Percentiles rank a stretch among this genome's conserved stretches.
phyloP scores from a whole-genome alignment of 1,140 invertebrate genomes.

The Bombyx mandarina region DNA sequence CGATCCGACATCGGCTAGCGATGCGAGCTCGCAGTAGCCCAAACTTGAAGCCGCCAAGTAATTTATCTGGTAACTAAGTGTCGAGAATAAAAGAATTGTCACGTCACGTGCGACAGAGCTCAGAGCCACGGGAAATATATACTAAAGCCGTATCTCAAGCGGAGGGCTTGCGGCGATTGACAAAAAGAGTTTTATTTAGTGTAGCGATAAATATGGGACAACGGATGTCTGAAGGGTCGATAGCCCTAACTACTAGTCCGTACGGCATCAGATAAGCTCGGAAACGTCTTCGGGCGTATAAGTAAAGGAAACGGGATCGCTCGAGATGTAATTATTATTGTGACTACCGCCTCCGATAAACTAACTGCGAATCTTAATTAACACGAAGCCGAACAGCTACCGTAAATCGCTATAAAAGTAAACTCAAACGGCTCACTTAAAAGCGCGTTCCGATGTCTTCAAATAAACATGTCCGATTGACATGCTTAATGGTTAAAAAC shows the following conservation, averaged over 20 bases:
- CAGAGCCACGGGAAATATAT: slow-evolving; percentile 20
- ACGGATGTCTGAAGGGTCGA: slow-evolving; percentile 33
- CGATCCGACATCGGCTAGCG: slow-evolving; percentile 26
- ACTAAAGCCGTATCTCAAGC: slow-evolving; percentile 9
- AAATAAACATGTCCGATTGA: slow-evolving; percentile 59
- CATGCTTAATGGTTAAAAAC: slow-evolving; percentile 49
- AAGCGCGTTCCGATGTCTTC: slow-evolving; percentile 21
- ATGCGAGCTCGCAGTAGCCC: slow-evolving; percentile 35
- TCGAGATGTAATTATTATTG: slow-evolving; percentile 58
- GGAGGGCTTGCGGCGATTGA: slow-evolving; percentile 16
- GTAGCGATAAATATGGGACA: slow-evolving; percentile 36
- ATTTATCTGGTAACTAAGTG: slow-evolving; percentile 56
- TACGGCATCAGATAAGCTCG: slow-evolving; percentile 54
- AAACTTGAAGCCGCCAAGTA: slow-evolving; percentile 23
- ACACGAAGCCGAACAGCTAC: slow-evolving; percentile 42
- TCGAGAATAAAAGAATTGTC: slow-evolving; percentile 50
- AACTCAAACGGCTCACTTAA: slow-evolving; percentile 31
- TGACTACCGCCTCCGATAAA: slow-evolving; percentile 54
- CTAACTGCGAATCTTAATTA: slow-evolving; percentile 48
- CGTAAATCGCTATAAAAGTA: slow-evolving; percentile 19
- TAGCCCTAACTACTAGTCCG: slow-evolving; percentile 27
- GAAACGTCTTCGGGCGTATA: slow-evolving; percentile 29
- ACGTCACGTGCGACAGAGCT: slow-evolving; percentile 40
- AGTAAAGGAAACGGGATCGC: slow-evolving; percentile 44
- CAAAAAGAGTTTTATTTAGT: slow-evolving; percentile 38